Conservation (phyloP, 2,888 invertebrate genomes). For the Leptura quadrifasciata region DNA sequence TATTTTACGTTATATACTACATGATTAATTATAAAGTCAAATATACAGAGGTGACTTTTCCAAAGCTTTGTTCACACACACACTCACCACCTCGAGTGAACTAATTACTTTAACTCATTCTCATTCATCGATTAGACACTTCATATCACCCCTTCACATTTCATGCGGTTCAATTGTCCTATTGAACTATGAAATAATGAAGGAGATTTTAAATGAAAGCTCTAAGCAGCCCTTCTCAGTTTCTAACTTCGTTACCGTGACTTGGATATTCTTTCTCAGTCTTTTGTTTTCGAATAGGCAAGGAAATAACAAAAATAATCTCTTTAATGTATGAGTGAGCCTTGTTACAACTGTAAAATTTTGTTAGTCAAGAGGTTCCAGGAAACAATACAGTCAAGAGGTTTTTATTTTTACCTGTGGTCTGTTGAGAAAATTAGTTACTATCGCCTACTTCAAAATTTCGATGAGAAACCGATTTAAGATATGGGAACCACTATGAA, state of each 20-base stretch:
- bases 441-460: conserved; percentile 28
- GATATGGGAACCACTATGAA: conserved; percentile 27
- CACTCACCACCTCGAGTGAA: neutral
- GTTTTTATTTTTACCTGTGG: conserved; percentile 32
- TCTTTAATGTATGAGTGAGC: conserved; percentile 16
- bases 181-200: conserved; percentile 53
- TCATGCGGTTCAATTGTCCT: conserved; percentile 50
- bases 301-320: conserved; percentile 27
- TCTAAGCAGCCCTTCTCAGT: conserved; percentile 45
- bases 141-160: conserved; percentile 21
- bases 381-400: conserved; percentile 39
- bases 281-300: conserved; percentile 23
- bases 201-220: conserved; percentile 49
- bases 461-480: conserved; percentile 22
- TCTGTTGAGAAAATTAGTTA: conserved; percentile 21
- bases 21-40: neutral
- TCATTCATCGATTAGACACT: conserved; percentile 27
- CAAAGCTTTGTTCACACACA: conserved; percentile 14
- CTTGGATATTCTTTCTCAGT: conserved; percentile 36
- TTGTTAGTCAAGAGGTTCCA: conserved; percentile 30
- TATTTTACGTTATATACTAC: neutral
- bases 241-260: conserved; percentile 34
- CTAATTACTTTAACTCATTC: conserved; percentile 22
- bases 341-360: conserved; percentile 38
- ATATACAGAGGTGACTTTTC: neutral